These are phyloP conservation scores for Lepidurus packardi DNA, from an alignment of 1,140 invertebrate genomes.

Conservation along the genomic window DNA sequence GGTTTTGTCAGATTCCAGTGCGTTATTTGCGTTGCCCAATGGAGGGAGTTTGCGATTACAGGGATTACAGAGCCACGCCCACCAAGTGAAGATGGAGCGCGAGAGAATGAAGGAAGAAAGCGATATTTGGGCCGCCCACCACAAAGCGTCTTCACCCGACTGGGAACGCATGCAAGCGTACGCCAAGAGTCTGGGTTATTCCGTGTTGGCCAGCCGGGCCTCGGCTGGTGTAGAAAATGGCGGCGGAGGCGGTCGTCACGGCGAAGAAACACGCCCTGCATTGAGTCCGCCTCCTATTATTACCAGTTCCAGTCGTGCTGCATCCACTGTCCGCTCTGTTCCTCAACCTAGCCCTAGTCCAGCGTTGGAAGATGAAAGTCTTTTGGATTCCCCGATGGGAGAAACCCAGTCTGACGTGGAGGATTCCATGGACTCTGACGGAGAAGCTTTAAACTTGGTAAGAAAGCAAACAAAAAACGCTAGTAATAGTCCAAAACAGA, in stretches of 20 bases:
- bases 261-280: neutral
- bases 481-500: neutral
- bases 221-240: neutral
- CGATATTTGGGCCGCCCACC: slow-evolving; percentile 12
- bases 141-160: neutral
- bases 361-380: slow-evolving; percentile 1
- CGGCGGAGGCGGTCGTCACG: neutral
- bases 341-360: slow-evolving; percentile 12
- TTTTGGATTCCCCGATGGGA: slow-evolving; percentile 14
- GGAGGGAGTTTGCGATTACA: neutral
- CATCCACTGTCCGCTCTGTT: neutral
- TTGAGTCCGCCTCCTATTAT: neutral
- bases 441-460: slow-evolving; percentile 52
- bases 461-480: slow-evolving; percentile 32
- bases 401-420: slow-evolving; percentile 38
- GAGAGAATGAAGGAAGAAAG: neutral
- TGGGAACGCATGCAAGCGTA: slow-evolving; percentile 3
- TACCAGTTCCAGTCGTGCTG: neutral
- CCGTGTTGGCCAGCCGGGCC: neutral
- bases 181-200: neutral
- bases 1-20: neutral
- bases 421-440: slow-evolving; percentile 54
- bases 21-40: slow-evolving; percentile 17
- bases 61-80: neutral
- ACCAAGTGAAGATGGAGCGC: slow-evolving; percentile 2